Conservation (phyloP, 2,888 invertebrate genomes). For the Rhynchonema sp. region DNA sequence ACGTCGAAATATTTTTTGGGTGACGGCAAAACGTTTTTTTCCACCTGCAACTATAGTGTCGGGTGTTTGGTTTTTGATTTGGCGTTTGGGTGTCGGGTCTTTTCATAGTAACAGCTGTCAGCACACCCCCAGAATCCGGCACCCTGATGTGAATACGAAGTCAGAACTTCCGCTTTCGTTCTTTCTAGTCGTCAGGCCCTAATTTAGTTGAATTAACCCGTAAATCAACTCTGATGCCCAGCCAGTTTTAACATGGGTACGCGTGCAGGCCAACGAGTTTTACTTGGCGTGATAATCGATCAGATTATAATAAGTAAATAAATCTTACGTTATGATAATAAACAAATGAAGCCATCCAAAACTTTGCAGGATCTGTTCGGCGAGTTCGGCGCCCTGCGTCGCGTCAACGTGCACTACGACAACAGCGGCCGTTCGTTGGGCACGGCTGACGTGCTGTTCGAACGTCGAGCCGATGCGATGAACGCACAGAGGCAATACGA, state of each 20-base stretch:
- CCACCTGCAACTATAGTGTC: no score
- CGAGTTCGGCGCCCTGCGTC: constrained; percentile 82
- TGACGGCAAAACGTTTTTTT: not conserved
- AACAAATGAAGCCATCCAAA: not conserved
- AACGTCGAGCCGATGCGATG: constrained; percentile 72
- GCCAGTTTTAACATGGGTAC: no score
- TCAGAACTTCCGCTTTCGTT: no score
- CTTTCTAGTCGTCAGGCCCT: no score
- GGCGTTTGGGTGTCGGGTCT: not conserved
- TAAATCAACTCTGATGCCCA: no score
- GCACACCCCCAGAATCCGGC: no score
- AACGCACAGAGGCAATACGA: constrained; percentile 82
- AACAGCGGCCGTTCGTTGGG: constrained; percentile 85
- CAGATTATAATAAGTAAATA: not conserved
- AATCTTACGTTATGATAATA: not conserved
- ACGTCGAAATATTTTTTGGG: not conserved
- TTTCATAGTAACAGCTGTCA: not conserved
- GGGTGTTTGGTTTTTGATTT: no score
- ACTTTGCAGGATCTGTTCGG: constrained; percentile 60
- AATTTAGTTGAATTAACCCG: no score
- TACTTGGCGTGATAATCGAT: no score
- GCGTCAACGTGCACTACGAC: constrained; percentile 89
- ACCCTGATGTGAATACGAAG: no score
- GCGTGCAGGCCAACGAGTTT: no score
- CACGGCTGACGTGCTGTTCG: constrained; percentile 89